These are phyloP conservation scores for Nemurella pictetii DNA, from an alignment of 2,888 invertebrate species.

Conservation along the genomic window DNA sequence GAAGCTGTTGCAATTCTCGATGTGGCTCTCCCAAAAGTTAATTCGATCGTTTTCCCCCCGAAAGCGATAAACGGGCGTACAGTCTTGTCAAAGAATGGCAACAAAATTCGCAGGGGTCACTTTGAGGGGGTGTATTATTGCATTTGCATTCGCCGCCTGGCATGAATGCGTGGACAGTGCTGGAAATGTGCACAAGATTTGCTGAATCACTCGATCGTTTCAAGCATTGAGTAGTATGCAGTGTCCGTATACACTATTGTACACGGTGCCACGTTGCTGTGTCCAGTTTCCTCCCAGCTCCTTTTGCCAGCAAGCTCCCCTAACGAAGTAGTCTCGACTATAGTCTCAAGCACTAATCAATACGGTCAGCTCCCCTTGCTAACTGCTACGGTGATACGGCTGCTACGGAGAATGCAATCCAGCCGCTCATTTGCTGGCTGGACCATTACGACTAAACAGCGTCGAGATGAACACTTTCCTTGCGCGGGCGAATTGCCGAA, in stretches of 20 bases:
- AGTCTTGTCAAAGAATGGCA: background rate
- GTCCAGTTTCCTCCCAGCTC: slow-evolving; percentile 47
- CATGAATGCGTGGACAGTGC: background rate
- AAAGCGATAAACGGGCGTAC: background rate
- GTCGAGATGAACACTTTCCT: background rate
- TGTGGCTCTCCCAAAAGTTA: background rate
- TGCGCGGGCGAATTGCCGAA: background rate
- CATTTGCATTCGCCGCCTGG: background rate
- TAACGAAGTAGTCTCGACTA: slow-evolving; percentile 9
- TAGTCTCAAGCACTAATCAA: slow-evolving; percentile 37
- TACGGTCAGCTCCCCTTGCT: slow-evolving; percentile 31
- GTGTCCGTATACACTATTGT: background rate
- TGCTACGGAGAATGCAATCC: background rate
- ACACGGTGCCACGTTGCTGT: slow-evolving; percentile 44
- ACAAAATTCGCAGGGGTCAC: background rate
- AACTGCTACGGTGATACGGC: slow-evolving; percentile 31
- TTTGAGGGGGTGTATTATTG: background rate
- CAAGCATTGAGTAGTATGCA: background rate
- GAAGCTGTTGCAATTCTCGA: background rate
- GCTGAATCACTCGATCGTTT: no score
- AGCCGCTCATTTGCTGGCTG: background rate
- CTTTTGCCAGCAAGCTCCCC: background rate
- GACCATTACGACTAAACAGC: background rate
- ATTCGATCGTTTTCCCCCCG: background rate
- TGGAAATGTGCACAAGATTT: no score